A percentile compares a stretch with the other conserved stretches of the same genome.
These are phyloP conservation scores for Alca torda DNA, from an alignment of 2,797 vertebrate genomes.

Conservation along the genomic window DNA sequence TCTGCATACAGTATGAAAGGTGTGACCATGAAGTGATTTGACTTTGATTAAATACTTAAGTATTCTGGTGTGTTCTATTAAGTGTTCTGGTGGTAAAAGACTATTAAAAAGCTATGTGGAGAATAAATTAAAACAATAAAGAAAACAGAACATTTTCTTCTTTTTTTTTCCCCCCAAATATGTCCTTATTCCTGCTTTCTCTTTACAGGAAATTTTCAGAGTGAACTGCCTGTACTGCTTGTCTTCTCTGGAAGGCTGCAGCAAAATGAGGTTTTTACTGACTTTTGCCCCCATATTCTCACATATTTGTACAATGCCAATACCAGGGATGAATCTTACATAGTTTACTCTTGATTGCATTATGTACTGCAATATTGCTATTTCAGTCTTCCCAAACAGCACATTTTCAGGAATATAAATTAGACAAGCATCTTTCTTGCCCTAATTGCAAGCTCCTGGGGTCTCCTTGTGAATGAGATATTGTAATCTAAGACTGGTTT, in stretches of 20 bases:
- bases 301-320: neutral
- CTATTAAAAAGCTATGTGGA: neutral
- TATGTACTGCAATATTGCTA: neutral
- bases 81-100: neutral
- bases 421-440: neutral
- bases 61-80: neutral
- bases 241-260: neutral
- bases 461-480: neutral
- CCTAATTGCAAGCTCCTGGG: neutral
- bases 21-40: neutral
- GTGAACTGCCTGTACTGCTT: neutral
- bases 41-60: neutral
- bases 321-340: neutral
- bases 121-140: neutral
- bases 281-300: neutral
- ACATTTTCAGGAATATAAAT: neutral
- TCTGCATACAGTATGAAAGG: neutral
- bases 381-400: neutral
- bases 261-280: neutral
- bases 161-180: neutral
- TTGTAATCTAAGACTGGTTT: constrained; percentile 8
- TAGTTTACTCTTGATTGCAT: neutral
- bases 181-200: neutral
- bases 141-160: neutral
- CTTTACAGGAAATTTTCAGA: neutral